Evolutionary conservation across 2,113 vertebrate genomes (phyloP).

Genomic region (Archocentrus centrarchus): DNA sequence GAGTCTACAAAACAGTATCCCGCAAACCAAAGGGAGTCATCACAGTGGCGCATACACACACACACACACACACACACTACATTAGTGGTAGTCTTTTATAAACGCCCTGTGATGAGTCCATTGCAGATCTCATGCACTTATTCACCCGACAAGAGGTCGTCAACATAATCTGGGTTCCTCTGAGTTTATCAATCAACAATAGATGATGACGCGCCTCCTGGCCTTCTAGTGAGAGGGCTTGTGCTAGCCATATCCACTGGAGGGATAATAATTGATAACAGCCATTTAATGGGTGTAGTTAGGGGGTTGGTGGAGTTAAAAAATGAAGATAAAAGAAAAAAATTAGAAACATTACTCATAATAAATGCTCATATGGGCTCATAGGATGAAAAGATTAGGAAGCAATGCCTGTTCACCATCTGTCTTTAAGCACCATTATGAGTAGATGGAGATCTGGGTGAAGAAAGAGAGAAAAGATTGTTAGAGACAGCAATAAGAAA

Average conservation of each 20-base stretch:
- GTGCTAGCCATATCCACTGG: background rate
- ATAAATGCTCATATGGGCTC: background rate
- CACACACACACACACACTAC: background rate
- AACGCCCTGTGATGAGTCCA: background rate
- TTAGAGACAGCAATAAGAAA: background rate
- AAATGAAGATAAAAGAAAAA: background rate
- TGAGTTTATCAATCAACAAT: background rate
- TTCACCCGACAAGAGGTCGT: background rate
- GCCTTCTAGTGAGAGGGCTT: background rate
- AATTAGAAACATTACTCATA: background rate
- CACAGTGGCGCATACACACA: background rate
- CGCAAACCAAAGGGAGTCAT: conserved; percentile 3
- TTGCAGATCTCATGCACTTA: background rate
- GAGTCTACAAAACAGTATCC: background rate
- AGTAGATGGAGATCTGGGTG: background rate
- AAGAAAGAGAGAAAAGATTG: background rate
- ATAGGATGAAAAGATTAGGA: background rate
- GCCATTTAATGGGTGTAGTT: background rate
- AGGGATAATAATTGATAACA: background rate
- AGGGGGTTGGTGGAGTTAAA: background rate
- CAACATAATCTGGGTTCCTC: background rate
- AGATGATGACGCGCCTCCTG: background rate
- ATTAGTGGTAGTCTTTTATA: background rate
- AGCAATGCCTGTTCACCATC: background rate
- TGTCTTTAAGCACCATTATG: background rate